Evolutionary conservation across 2,888 invertebrate species (phyloP).

Genomic region (Troides helena): DNA sequence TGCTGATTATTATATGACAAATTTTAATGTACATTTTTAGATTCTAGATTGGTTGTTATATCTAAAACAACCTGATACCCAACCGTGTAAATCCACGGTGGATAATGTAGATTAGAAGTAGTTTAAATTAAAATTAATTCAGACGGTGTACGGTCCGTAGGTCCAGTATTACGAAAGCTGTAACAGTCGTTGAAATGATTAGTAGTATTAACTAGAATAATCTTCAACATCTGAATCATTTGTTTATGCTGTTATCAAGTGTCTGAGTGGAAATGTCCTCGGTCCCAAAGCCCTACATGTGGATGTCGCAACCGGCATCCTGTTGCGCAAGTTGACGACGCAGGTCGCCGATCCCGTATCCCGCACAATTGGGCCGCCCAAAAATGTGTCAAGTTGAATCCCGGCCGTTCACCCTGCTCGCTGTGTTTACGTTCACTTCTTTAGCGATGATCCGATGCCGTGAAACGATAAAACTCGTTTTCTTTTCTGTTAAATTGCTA

Average conservation of each 20-base stretch:
- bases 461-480: slow-evolving; percentile 19
- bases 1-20: too few species aligned
- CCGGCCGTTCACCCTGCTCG: slow-evolving; percentile 65
- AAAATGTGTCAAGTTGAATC: slow-evolving; percentile 80
- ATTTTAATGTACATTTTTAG: too few species aligned
- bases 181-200: too few species aligned
- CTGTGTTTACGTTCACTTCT: slow-evolving; percentile 64
- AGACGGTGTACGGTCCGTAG: too few species aligned
- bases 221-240: not conserved
- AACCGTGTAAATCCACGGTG: too few species aligned
- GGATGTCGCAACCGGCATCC: slow-evolving; percentile 59
- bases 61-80: too few species aligned
- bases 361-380: slow-evolving; percentile 72
- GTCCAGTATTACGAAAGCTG: too few species aligned
- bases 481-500: slow-evolving; percentile 3
- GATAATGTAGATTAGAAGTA: too few species aligned
- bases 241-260: slow-evolving; percentile 6
- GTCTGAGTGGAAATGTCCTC: slow-evolving; percentile 15
- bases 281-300: slow-evolving; percentile 48
- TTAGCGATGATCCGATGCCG: slow-evolving; percentile 45
- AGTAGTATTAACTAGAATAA: not conserved
- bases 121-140: too few species aligned
- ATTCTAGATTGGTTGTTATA: too few species aligned
- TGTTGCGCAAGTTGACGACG: slow-evolving; percentile 66
- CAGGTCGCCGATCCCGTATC: slow-evolving; percentile 60